Evolutionary conservation across 2,888 invertebrate genomes (phyloP), one percentile per base, ranked within the genome.

Genomic region (Luperina testacea): DNA sequence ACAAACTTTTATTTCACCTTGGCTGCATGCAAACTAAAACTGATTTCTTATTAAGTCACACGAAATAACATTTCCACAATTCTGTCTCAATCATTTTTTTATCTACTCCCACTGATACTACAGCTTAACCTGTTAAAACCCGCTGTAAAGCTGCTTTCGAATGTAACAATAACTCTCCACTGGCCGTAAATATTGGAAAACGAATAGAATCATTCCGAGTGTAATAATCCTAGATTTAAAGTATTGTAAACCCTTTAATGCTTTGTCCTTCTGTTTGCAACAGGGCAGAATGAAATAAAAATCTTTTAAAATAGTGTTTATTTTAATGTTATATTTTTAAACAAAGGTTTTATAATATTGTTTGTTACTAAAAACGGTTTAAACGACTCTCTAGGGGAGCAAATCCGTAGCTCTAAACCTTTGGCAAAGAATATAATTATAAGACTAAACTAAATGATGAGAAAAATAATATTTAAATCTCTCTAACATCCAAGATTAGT

Each of bases 161-260:
- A 75, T 82, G 59, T 57, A 53, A 85, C 83, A 89, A 90, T 87
- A 90, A 72, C 42, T 84, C 82, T 85, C 80, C 84, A 84, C 88
- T 84, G 83, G 81, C 79, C 84, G 81, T 82, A 85, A 88, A 87
- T 89, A 90, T 89, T 85, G 87, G 88, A 82, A 86, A 88, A 89
- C 83, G 88, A 86, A 87, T 84, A 64, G 71, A 87, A 80, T 82
- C 81, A 74, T 87, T 83, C 81, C 82, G 80, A 88, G 88, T 87
- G 89, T 86, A 89, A 89, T 91, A 92, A 90, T 92, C 92, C 73
- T 72, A 73, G 81, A 84, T 82, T 89, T 85, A 89, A 81, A 84
- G 83, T 78, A 51, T 80, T 77, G 64, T 83, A 81, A 84, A 68
- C 76, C 76, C 59, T 77, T 80, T 61, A 59, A 27, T 75, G 65